phyloP scores from a whole-genome alignment of 1,140 invertebrate species.

The Physella acuta region DNA sequence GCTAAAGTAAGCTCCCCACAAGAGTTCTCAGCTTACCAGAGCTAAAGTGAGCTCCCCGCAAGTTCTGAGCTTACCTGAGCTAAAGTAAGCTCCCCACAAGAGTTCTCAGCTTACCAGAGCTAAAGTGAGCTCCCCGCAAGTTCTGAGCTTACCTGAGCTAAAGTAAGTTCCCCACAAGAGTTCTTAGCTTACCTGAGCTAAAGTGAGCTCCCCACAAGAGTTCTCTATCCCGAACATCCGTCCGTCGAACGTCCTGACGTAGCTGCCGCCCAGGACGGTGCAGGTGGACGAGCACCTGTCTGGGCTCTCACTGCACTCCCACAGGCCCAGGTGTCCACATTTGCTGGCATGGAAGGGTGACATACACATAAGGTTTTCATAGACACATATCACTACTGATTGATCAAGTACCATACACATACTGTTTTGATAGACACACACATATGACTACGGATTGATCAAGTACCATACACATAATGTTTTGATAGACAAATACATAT shows the following conservation, averaged over 20 bases:
- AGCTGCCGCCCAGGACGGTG: neutral
- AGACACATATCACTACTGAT: no score
- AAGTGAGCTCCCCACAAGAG: neutral
- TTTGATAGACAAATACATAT: no score
- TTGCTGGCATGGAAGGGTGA: neutral
- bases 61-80: neutral
- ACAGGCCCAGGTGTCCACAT: neutral
- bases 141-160: neutral
- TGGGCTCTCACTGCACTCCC: conserved; percentile 8
- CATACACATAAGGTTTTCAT: neutral
- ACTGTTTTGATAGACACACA: no score
- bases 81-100: no score
- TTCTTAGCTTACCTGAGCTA: conserved; percentile 2
- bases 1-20: no score
- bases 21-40: neutral
- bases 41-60: neutral
- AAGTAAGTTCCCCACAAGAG: no score
- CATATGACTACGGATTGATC: no score
- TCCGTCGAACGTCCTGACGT: conserved; percentile 11
- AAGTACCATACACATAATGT: no score
- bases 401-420: no score
- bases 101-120: neutral
- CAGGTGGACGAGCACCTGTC: conserved; percentile 13
- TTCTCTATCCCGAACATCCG: conserved; percentile 9
- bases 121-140: neutral